Conservation (phyloP, 2,797 vertebrate genomes). For the Enteromius radiatus region DNA sequence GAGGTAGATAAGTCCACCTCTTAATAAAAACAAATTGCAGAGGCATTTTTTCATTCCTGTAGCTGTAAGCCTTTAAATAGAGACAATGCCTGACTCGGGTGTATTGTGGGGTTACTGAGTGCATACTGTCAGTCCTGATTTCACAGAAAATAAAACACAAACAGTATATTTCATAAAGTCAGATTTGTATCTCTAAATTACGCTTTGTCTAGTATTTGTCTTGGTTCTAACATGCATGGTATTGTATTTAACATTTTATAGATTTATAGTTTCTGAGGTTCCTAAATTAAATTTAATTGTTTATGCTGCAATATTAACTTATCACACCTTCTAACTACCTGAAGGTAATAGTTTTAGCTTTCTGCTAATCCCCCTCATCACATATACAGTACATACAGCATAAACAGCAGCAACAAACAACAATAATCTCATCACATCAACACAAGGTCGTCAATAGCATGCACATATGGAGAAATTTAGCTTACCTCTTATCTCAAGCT, state of each 20-base stretch:
- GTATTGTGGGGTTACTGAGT: neutral
- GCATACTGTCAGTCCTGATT: constrained; percentile 2
- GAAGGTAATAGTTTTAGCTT: neutral
- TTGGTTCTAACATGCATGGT: neutral
- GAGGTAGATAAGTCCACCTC: constrained; percentile 4
- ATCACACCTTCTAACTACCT: neutral
- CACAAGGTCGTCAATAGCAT: neutral
- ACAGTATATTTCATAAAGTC: no score
- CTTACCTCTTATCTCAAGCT: constrained; percentile 76
- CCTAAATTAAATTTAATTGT: neutral
- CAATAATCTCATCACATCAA: neutral
- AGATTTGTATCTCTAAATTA: neutral
- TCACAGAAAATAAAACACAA: no score
- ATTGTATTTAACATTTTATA: neutral
- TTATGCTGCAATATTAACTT: neutral
- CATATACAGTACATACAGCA: neutral
- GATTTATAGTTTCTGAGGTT: neutral
- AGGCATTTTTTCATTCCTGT: constrained; percentile 11
- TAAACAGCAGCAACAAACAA: neutral
- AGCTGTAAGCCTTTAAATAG: constrained; percentile 26
- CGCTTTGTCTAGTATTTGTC: neutral
- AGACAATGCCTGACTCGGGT: constrained; percentile 1
- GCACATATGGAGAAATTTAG: neutral
- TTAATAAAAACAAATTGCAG: constrained; percentile 31
- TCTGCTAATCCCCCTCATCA: neutral